Conservation (phyloP, 2,797 vertebrate species). For the Dendrocincla tyrannina region DNA sequence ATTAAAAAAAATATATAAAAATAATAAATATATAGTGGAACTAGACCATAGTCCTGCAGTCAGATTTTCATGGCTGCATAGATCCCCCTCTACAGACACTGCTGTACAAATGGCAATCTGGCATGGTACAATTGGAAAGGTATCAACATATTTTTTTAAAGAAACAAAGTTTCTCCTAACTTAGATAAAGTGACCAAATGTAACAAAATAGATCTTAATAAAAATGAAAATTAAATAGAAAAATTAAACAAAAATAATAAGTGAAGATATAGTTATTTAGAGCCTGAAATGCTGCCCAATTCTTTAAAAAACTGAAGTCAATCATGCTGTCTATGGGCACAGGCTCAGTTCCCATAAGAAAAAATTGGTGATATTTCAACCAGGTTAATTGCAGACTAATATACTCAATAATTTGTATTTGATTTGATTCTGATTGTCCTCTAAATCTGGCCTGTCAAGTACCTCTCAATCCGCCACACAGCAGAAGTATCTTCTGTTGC, state of each 20-base stretch:
- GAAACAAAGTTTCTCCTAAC: background rate
- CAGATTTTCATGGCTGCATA: background rate
- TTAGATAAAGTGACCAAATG: background rate
- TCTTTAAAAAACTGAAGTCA: background rate
- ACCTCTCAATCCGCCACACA: fast-evolving
- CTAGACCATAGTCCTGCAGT: background rate
- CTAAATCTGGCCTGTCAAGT: background rate
- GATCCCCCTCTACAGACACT: background rate
- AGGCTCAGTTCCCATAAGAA: background rate
- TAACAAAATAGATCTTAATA: background rate
- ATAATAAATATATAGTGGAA: background rate
- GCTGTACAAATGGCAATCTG: background rate
- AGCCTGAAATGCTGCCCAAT: background rate
- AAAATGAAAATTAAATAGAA: background rate
- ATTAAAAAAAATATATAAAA: background rate
- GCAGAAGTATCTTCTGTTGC: background rate
- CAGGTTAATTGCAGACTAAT: background rate
- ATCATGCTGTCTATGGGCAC: background rate
- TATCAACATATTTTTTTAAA: background rate
- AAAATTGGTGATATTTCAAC: background rate
- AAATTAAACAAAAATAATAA: background rate
- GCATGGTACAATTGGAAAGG: background rate
- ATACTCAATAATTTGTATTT: background rate
- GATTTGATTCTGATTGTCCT: background rate
- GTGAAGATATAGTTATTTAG: background rate